phyloP scores from a whole-genome alignment of 2,888 invertebrate species.

The Diplolepis rosae region DNA sequence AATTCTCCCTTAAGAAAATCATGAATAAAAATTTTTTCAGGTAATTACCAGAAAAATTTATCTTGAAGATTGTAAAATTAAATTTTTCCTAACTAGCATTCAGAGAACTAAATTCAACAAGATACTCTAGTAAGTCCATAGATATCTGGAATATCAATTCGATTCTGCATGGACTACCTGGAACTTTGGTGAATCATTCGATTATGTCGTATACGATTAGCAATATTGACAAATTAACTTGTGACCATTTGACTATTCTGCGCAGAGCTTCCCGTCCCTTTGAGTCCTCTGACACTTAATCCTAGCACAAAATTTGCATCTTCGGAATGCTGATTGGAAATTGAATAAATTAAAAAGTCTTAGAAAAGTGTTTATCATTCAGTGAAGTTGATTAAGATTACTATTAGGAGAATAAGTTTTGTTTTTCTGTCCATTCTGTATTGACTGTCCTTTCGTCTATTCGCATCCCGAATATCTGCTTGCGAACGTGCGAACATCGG shows the following conservation, averaged over 20 bases:
- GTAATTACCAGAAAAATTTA: too few relatives aligned
- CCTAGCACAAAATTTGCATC: too few relatives aligned
- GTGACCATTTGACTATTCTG: conserved; percentile 53
- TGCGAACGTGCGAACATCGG: conserved; percentile 61
- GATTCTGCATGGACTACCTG: conserved; percentile 56
- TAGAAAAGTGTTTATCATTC: too few relatives aligned
- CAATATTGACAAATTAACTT: conserved; percentile 64
- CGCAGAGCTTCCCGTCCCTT: too few relatives aligned
- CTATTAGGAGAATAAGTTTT: too few relatives aligned
- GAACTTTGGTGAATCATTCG: conserved; percentile 62
- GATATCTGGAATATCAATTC: conserved; percentile 48
- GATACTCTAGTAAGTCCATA: background rate
- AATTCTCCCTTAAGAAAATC: too few relatives aligned
- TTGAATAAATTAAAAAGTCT: too few relatives aligned
- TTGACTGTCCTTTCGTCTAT: conserved; percentile 1
- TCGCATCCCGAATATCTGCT: conserved; percentile 28
- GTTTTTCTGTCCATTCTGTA: conserved; percentile 30
- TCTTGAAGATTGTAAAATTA: too few relatives aligned
- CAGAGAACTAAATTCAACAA: background rate
- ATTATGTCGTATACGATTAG: conserved; percentile 63
- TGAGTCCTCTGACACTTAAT: too few relatives aligned
- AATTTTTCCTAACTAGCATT: background rate
- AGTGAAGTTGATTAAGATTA: too few relatives aligned
- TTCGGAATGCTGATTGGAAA: too few relatives aligned
- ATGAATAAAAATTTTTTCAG: too few relatives aligned